Base-by-base conservation (phyloP, 2,888 invertebrate species). In the Spatulosminthurus flaviceps region DNA sequence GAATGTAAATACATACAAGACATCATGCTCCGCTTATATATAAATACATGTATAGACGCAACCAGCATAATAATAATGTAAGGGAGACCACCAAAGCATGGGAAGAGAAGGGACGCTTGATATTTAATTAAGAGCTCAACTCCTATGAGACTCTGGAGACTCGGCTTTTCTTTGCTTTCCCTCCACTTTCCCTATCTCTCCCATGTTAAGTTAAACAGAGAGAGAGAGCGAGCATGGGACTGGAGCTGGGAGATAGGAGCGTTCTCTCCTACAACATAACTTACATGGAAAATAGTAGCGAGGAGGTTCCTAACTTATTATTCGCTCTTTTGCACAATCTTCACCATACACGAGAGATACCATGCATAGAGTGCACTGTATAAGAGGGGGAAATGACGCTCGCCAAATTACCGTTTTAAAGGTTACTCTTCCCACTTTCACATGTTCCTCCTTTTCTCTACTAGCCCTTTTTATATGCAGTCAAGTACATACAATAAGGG, bases 121-220 rank as follows among this genome's bases (percentile, higher is more conserved):
- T 67, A 77, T 77, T 77, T 77, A 77, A 77, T 77, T 77, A 77
- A 70, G 70, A 77, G 69, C 76, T 77, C 76, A 69, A 28, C 9
- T 77, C 26, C 16, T 51, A 77, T 69, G 77, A 77, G 69, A 69
- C 77, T 51, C 69, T 51, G 28, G 77, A 77, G 77, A 77, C 22
- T 7, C 9, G 9, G 22, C 43, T 67, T 69, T n/a, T 43, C 29
- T 70, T 28, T 74, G 61, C n/a, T 24, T 73, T 22, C 13, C 5
- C 29, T 70, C 19, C 61, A 51, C n/a, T 24, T 73, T 22, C 13
- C 5, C 34, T 34, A 34, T 34, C 34, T 34, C 9, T 9, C 34
- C n/a, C n/a, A n/a, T n/a, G n/a, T n/a, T n/a, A n/a, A 34, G 34
- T 34, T 9, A 34, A 34, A 34, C 9, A 34, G 5, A 60, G 60